Evolutionary conservation across 2,113 vertebrate species (phyloP), one percentile per base, ranked within the genome.

Genomic region (Pontoporia blainvillei): DNA sequence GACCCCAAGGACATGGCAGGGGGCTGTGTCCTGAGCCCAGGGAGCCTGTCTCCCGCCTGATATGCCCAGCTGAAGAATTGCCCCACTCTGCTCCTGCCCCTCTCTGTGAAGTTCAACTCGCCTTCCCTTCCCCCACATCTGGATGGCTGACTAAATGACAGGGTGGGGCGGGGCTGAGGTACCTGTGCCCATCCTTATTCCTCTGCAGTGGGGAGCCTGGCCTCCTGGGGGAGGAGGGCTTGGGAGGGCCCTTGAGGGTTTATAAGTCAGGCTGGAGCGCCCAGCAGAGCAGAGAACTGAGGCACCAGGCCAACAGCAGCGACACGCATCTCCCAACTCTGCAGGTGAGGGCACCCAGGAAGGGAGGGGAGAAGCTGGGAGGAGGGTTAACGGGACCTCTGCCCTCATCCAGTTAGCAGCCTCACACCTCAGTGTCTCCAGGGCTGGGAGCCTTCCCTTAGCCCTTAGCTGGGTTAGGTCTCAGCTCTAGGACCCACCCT

Each of bases 331-430:
- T 71, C 46, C 66, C 52, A 71, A 36, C 72, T 94, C 89, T n/a
- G 46, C 93, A 97, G 97, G 98, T 98, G 44, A 98, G 97, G 89
- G 27, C 49, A 34, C 83, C 69, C 27, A 1, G 39, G 15, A 17
- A 20, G n/a, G 44, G 20, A 4, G 9, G 54, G 41, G 36, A 31
- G 20, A n/a, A 15, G 6, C 21, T 6, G 39, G 39, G 10, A 44
- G 23, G 23, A 23, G 67, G 36, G 21, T 6, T 23, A 31, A 20
- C 14, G 34, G 57, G 39, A 6, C 31, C 21, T 18, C 69, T 27
- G 3, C 14, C 41, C n/a, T 41, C 4, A 25, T 31, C n/a, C 41
- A 85, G 25, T 41, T 20, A 46, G 44, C 76, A 36, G 81, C 57
- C 61, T 72, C 62, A 49, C 0, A 1, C 1, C n/a, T 54, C 46